These are phyloP conservation scores for Epinephelus malabaricus DNA, from an alignment of 2,797 vertebrate genomes.

Conservation along the genomic window DNA sequence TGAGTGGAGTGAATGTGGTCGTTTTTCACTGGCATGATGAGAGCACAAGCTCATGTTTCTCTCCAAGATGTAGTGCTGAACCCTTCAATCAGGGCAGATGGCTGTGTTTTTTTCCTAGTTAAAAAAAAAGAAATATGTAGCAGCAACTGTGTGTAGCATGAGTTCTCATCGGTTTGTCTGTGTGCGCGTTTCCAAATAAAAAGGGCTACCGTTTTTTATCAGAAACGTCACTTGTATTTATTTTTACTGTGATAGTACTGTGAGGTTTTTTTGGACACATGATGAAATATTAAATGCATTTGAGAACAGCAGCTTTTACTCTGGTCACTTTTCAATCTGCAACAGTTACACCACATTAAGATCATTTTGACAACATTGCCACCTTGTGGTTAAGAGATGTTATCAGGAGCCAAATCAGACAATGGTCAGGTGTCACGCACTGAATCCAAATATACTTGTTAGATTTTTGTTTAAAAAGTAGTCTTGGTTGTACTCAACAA, in stretches of 20 bases:
- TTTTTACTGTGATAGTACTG: constrained; percentile 75
- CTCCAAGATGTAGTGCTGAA: constrained; percentile 65
- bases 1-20: constrained; percentile 75
- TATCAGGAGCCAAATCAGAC: constrained; percentile 46
- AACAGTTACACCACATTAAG: background rate
- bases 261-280: constrained; percentile 57
- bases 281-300: constrained; percentile 78
- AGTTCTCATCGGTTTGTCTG: constrained; percentile 76
- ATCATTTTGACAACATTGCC: constrained; percentile 71
- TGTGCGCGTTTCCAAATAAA: constrained; percentile 78
- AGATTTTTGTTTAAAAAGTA: background rate
- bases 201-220: constrained; percentile 86
- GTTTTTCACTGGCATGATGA: constrained; percentile 73
- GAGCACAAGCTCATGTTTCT: constrained; percentile 73
- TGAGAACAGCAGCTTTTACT: constrained; percentile 57
- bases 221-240: constrained; percentile 71
- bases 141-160: constrained; percentile 84
- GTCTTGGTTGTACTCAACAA: background rate
- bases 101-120: constrained; percentile 56
- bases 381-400: constrained; percentile 67
- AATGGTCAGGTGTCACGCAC: background rate
- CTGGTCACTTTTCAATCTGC: constrained; percentile 35
- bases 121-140: constrained; percentile 78
- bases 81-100: constrained; percentile 65
- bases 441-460: background rate